A percentile compares a stretch with the other conserved stretches of the same genome.
These are phyloP conservation scores for Sorex araneus DNA, from an alignment of 2,113 vertebrate species.

Conservation along the genomic window DNA sequence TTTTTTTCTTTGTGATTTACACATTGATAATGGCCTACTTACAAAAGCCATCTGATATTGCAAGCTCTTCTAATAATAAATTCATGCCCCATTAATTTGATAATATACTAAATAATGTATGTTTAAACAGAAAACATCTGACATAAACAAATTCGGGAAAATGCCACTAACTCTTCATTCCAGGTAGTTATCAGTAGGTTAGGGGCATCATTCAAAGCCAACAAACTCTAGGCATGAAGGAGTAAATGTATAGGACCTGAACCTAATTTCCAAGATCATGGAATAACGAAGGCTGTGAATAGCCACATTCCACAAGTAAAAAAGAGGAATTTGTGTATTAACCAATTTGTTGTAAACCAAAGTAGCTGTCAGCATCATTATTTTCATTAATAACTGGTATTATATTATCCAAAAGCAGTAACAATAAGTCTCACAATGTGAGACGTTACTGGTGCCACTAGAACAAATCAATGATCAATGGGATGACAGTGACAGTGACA, in stretches of 20 bases:
- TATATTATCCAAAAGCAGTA: too few species aligned
- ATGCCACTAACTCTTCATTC: neutral
- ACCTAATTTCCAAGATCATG: neutral
- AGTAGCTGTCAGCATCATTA: neutral
- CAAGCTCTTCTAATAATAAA: too few species aligned
- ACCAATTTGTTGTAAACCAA: neutral
- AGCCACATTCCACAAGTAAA: neutral
- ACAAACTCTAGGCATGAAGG: slow-evolving; percentile 38
- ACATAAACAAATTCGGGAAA: neutral
- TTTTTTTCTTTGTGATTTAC: too few species aligned
- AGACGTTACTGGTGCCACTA: too few species aligned
- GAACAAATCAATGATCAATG: too few species aligned
- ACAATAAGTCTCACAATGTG: too few species aligned
- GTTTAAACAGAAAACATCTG: too few species aligned
- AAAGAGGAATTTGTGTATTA: neutral
- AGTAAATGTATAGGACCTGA: slow-evolving; percentile 29
- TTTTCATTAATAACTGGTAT: slow-evolving; percentile 5
- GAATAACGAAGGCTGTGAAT: neutral
- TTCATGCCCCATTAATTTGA: too few species aligned
- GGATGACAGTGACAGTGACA: too few species aligned
- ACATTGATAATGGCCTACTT: too few species aligned
- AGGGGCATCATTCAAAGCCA: neutral
- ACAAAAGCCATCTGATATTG: too few species aligned
- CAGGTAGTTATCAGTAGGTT: neutral
- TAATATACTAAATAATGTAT: too few species aligned